Evolutionary conservation across 2,797 vertebrate genomes (phyloP).

Genomic region (Clarias laeviceps): DNA sequence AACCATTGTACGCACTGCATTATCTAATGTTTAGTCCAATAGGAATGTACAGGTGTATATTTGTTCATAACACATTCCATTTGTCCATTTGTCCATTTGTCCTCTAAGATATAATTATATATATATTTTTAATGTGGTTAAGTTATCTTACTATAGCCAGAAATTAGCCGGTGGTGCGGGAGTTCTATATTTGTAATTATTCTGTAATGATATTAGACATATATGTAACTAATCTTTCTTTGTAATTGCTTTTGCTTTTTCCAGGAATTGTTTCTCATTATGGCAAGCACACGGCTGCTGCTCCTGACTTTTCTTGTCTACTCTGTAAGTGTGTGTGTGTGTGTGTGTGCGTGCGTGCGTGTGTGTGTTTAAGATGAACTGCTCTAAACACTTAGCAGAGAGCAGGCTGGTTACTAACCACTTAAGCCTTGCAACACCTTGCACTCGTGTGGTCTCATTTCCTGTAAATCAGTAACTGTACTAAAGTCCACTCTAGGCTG

Average conservation of each 20-base stretch:
- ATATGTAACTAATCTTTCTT: neutral
- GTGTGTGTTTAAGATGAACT: conserved; percentile 2
- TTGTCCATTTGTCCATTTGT: neutral
- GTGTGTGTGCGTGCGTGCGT: conserved; percentile 20
- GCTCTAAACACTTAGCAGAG: neutral
- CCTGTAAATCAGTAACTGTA: conserved; percentile 56
- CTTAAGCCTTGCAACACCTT: conserved; percentile 42
- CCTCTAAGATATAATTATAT: neutral
- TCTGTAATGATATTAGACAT: neutral
- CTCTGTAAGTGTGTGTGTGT: conserved; percentile 55
- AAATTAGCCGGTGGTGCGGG: neutral
- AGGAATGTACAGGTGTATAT: neutral
- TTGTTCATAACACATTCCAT: neutral
- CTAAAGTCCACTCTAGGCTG: conserved; percentile 40
- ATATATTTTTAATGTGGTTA: neutral
- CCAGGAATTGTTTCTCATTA: conserved; percentile 41
- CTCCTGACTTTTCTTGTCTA: conserved; percentile 50
- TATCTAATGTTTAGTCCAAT: neutral
- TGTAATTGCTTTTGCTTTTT: neutral
- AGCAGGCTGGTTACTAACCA: conserved; percentile 24
- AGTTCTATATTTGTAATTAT: neutral
- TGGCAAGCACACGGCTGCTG: conserved; percentile 49
- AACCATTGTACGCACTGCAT: no score
- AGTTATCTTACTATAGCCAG: neutral
- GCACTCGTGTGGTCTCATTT: conserved; percentile 27